These are phyloP conservation scores for Toxotes lorentzi DNA, from an alignment of 2,797 vertebrate species.

Conservation along the genomic window DNA sequence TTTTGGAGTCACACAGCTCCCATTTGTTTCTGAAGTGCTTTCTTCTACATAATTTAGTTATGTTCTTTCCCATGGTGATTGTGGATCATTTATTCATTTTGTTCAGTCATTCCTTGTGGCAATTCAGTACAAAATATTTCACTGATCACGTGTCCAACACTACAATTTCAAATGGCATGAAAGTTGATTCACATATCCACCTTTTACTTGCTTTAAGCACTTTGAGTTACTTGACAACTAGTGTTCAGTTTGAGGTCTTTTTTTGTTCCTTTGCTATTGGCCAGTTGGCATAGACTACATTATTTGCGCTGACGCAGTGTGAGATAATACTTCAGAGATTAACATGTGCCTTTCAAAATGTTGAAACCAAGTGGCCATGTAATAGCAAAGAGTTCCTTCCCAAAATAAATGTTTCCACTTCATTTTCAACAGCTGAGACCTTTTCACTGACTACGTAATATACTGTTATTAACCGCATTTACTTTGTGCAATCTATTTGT, in stretches of 20 bases:
- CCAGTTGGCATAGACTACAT: not conserved
- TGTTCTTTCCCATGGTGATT: constrained; percentile 4
- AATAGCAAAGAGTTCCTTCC: constrained; percentile 25
- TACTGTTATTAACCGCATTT: not conserved
- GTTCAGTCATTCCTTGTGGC: not conserved
- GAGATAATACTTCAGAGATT: constrained; percentile 25
- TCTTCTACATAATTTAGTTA: constrained; percentile 30
- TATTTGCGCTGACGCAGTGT: constrained; percentile 26
- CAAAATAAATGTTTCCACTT: constrained; percentile 9
- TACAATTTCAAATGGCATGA: constrained; percentile 1
- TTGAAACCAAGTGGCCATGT: constrained; percentile 26
- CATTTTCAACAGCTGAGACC: not conserved
- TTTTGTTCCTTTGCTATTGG: constrained; percentile 28
- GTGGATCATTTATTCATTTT: constrained; percentile 7
- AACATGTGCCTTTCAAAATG: constrained; percentile 13
- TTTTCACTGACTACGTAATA: constrained; percentile 3
- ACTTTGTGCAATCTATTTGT: not conserved
- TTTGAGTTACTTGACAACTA: constrained; percentile 5
- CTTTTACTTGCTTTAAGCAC: not conserved
- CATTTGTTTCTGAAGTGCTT: constrained; percentile 21
- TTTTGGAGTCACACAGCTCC: constrained; percentile 20
- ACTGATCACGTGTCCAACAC: not conserved
- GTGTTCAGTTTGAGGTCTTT: constrained; percentile 10
- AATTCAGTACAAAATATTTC: not conserved
- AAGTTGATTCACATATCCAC: not conserved